Evolutionary conservation across 2,888 invertebrate genomes (phyloP).

Genomic region (Diabrotica balteata): DNA sequence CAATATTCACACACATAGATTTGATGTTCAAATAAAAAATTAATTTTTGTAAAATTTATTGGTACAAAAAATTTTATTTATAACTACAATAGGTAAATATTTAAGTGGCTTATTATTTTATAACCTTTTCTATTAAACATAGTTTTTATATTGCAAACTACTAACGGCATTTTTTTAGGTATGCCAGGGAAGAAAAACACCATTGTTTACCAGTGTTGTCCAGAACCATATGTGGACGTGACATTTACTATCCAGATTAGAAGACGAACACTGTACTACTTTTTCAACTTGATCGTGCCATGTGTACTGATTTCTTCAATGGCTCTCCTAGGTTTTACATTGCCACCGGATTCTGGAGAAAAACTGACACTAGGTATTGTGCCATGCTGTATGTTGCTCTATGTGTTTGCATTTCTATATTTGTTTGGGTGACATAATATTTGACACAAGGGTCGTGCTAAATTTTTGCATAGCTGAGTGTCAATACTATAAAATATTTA

Average conservation of each 20-base stretch:
- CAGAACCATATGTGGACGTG: conserved; percentile 93
- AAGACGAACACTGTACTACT: conserved; percentile 96
- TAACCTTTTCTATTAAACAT: too few species aligned
- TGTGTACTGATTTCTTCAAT: conserved; percentile 98
- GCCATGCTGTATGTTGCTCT: conserved; percentile 37
- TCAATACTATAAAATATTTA: conserved; percentile 12
- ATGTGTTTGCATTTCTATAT: conserved; percentile 49
- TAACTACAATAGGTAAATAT: too few species aligned
- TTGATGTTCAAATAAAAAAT: too few species aligned
- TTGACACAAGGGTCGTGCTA: conserved; percentile 34
- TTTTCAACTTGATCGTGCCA: conserved; percentile 99
- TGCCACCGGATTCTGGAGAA: conserved; percentile 97
- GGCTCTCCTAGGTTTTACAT: conserved; percentile 96
- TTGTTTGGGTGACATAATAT: conserved; percentile 47
- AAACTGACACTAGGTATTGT: conserved; percentile 91
- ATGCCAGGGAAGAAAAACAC: conserved; percentile 93
- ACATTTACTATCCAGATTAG: conserved; percentile 97
- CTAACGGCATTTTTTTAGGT: conserved; percentile 64
- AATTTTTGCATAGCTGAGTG: conserved; percentile 22
- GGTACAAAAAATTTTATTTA: too few species aligned
- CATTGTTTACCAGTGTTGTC: conserved; percentile 90
- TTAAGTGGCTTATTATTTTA: too few species aligned
- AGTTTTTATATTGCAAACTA: too few species aligned
- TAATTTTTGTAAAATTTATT: too few species aligned
- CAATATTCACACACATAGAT: too few species aligned